Percentiles rank a stretch among this genome's conserved stretches.
These are phyloP conservation scores for Nephrotoma appendiculata DNA, from an alignment of 2,888 invertebrate species.

Conservation along the genomic window DNA sequence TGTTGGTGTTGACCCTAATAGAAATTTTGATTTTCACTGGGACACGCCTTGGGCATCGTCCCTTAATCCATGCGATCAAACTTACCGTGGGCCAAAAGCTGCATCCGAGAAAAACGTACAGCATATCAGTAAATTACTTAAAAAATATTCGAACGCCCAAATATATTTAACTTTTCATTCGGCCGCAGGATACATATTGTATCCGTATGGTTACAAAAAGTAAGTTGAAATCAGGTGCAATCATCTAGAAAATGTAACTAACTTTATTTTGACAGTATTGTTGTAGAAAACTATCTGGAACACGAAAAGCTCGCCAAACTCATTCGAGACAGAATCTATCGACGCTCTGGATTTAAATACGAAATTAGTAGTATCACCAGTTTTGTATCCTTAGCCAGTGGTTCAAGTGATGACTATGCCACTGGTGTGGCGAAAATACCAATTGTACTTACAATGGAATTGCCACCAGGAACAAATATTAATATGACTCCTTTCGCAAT, in stretches of 20 bases:
- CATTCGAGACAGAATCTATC: background rate
- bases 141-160: constrained; percentile 36
- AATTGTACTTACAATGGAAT: constrained; percentile 46
- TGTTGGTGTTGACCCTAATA: constrained; percentile 56
- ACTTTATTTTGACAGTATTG: background rate
- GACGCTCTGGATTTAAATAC: constrained; percentile 22
- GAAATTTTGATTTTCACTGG: constrained; percentile 62
- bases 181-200: constrained; percentile 51
- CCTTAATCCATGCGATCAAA: constrained; percentile 36
- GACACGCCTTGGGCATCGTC: constrained; percentile 26
- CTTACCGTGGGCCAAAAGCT: constrained; percentile 44
- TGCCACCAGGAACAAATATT: constrained; percentile 35
- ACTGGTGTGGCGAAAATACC: constrained; percentile 39
- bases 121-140: constrained; percentile 39
- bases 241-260: background rate
- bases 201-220: constrained; percentile 49
- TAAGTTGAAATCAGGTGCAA: constrained; percentile 20
- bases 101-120: constrained; percentile 43
- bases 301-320: background rate
- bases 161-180: constrained; percentile 62
- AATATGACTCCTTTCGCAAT: constrained; percentile 38
- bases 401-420: constrained; percentile 52
- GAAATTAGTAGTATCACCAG: constrained; percentile 33
- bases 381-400: constrained; percentile 36
- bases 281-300: background rate